phyloP scores from a whole-genome alignment of 2,797 vertebrate species.

The Premnoplex brunnescens region DNA sequence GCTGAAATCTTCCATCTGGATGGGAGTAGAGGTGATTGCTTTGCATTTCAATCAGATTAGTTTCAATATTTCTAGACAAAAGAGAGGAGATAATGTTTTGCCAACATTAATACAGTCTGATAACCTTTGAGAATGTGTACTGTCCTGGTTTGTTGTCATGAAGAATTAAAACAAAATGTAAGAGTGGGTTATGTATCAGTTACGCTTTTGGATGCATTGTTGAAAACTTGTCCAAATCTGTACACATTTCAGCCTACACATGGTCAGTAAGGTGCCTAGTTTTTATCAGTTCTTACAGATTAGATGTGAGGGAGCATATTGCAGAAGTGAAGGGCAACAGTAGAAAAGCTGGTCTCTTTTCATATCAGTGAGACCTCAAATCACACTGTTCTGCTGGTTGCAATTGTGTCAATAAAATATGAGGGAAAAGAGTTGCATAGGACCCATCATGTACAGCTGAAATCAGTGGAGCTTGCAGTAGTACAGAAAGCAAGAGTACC shows the following conservation, averaged over 20 bases:
- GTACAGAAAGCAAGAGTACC: neutral
- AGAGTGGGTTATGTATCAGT: neutral
- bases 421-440: neutral
- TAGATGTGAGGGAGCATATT: neutral
- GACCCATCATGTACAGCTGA: neutral
- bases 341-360: neutral
- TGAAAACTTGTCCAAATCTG: neutral
- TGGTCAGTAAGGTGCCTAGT: neutral
- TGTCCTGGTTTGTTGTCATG: neutral
- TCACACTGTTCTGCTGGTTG: neutral
- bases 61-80: neutral
- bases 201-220: neutral
- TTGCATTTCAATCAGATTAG: constrained; percentile 1
- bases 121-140: neutral
- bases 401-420: neutral
- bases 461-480: neutral
- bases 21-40: neutral
- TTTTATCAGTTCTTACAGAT: neutral
- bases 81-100: neutral
- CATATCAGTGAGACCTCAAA: neutral
- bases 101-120: neutral
- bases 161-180: neutral
- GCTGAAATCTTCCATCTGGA: constrained; percentile 32
- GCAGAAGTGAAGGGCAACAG: neutral
- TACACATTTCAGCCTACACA: neutral